phyloP scores from a whole-genome alignment of 2,888 invertebrate species.

The Zygothrica quintamaculata region DNA sequence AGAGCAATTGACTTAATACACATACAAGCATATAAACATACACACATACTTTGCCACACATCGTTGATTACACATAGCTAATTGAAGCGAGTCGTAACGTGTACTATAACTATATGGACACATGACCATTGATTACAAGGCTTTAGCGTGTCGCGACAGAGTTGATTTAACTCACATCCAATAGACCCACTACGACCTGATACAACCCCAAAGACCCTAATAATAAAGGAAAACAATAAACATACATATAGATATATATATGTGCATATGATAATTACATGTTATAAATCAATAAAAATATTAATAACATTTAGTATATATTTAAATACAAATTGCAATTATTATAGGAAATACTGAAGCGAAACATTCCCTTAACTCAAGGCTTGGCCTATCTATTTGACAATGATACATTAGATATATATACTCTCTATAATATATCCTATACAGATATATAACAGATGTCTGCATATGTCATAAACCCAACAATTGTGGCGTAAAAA shows the following conservation, averaged over 20 bases:
- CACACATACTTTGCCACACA: background rate
- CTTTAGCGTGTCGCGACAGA: constrained; percentile 47
- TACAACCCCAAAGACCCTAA: background rate
- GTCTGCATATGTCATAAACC: no score
- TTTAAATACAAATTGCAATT: constrained; percentile 70
- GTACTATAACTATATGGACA: background rate
- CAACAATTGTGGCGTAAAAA: no score
- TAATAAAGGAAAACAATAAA: no score
- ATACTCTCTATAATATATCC: no score
- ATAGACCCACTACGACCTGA: constrained; percentile 32
- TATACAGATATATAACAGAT: no score
- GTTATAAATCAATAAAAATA: constrained; percentile 74
- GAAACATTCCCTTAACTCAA: constrained; percentile 26
- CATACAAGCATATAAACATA: constrained; percentile 9
- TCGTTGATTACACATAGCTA: constrained; percentile 43
- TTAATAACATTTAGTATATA: constrained; percentile 22
- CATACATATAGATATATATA: no score
- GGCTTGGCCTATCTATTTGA: background rate
- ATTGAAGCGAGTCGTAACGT: constrained; percentile 33
- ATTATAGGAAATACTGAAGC: constrained; percentile 39
- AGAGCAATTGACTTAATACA: constrained; percentile 1
- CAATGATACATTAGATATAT: background rate
- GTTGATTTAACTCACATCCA: constrained; percentile 64
- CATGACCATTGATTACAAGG: constrained; percentile 44
- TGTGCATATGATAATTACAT: constrained; percentile 52